Conservation (phyloP, 2,888 invertebrate species). For the Petrolisthes cinctipes region DNA sequence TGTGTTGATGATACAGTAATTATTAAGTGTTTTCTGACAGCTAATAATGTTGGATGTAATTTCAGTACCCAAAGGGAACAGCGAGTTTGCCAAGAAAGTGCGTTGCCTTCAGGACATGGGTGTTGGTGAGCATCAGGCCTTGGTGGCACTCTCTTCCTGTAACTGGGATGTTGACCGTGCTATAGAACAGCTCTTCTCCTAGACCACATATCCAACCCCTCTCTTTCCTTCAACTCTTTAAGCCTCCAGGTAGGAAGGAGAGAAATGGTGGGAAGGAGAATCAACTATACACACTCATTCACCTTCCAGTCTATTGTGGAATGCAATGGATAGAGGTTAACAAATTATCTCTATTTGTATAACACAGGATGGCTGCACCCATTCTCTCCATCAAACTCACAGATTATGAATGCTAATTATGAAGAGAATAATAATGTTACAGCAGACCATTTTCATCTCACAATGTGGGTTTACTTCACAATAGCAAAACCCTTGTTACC, state of each 20-base stretch:
- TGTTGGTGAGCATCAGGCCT: constrained; percentile 87
- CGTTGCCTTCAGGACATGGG: constrained; percentile 94
- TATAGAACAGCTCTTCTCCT: constrained; percentile 88
- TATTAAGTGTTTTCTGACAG: background rate
- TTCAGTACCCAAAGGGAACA: constrained; percentile 79
- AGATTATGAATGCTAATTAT: background rate
- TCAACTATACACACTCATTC: background rate
- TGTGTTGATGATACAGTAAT: background rate
- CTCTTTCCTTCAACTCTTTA: background rate
- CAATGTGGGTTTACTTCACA: no score
- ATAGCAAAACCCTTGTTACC: no score
- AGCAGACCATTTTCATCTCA: no score
- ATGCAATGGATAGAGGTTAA: background rate
- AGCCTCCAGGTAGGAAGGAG: background rate
- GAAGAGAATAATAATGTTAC: no score
- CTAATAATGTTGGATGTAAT: constrained; percentile 62
- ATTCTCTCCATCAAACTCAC: background rate
- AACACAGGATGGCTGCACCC: background rate
- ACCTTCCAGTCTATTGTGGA: background rate
- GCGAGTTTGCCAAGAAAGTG: constrained; percentile 89
- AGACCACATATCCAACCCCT: constrained; percentile 28
- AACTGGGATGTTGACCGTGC: constrained; percentile 94
- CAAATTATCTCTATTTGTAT: background rate
- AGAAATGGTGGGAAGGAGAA: background rate
- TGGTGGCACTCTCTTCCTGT: constrained; percentile 90